Conservation (phyloP, 1,140 invertebrate genomes). For the Papilio helenus region DNA sequence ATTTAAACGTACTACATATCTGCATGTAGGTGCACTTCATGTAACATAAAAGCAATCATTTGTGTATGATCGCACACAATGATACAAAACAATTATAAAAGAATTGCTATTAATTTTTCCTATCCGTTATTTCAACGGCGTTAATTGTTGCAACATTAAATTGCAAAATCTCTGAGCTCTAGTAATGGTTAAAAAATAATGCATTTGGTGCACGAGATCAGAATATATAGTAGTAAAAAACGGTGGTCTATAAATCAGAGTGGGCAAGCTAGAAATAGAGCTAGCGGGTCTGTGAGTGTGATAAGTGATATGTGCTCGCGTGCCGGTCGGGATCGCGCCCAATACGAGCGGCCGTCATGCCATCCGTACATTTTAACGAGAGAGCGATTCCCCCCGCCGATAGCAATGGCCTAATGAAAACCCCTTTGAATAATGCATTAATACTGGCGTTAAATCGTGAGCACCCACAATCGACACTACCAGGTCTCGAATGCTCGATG, state of each 20-base stretch:
- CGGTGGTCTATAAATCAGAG: slow-evolving; percentile 14
- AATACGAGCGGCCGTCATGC: slow-evolving; percentile 79
- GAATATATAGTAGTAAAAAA: neutral
- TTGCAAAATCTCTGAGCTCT: neutral
- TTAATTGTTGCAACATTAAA: neutral
- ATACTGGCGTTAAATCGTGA: slow-evolving; percentile 82
- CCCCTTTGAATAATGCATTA: slow-evolving; percentile 82
- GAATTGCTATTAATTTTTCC: neutral
- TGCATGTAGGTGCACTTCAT: neutral
- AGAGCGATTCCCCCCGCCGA: slow-evolving; percentile 75
- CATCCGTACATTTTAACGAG: slow-evolving; percentile 82
- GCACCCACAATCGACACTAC: slow-evolving; percentile 74
- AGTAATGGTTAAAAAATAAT: neutral
- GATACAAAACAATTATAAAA: neutral
- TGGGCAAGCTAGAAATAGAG: slow-evolving; percentile 39
- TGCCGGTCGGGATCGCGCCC: slow-evolving; percentile 56
- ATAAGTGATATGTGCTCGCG: slow-evolving; percentile 59
- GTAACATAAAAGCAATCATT: neutral
- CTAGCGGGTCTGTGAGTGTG: slow-evolving; percentile 51
- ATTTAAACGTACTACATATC: neutral
- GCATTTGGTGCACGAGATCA: slow-evolving; percentile 16
- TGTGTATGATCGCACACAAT: neutral
- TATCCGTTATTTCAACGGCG: neutral
- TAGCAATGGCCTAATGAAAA: slow-evolving; percentile 81
- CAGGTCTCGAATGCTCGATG: slow-evolving; percentile 76